Conservation (phyloP, 2,113 vertebrate species). For the Labrus mixtus region DNA sequence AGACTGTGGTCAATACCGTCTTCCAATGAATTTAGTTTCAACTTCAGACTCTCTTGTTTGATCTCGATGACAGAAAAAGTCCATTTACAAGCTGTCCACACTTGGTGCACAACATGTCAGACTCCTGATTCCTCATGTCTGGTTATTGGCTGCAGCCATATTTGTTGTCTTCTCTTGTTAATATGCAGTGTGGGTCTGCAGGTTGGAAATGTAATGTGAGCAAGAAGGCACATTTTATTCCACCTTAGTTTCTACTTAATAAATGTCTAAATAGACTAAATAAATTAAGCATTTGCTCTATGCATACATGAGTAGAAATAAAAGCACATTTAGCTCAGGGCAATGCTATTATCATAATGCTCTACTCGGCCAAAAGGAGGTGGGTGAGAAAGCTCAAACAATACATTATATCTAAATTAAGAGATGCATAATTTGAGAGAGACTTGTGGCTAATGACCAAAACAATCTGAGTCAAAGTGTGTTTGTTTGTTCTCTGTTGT, state of each 20-base stretch:
- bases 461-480: slow-evolving; percentile 1
- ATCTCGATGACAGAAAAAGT: slow-evolving; percentile 31
- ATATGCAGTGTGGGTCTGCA: background rate
- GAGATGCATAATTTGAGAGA: background rate
- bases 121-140: slow-evolving; percentile 10
- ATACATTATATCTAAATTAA: slow-evolving; percentile 31
- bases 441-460: background rate
- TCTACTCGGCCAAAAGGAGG: slow-evolving; percentile 21
- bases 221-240: background rate
- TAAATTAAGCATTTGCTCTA: slow-evolving; percentile 31
- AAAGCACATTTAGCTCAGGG: slow-evolving; percentile 33
- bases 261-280: slow-evolving; percentile 30
- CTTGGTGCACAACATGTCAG: slow-evolving; percentile 6
- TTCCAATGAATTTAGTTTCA: slow-evolving; percentile 34
- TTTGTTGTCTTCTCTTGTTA: background rate
- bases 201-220: background rate
- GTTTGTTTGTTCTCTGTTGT: background rate
- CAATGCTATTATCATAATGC: slow-evolving; percentile 41
- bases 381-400: background rate
- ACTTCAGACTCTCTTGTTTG: slow-evolving; percentile 12
- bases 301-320: slow-evolving; percentile 29
- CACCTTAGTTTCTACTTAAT: slow-evolving; percentile 20
- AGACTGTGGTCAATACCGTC: slow-evolving; percentile 13
- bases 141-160: slow-evolving; percentile 11
- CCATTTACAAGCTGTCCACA: slow-evolving; percentile 18